Evolutionary conservation across 1,140 invertebrate genomes (phyloP), one percentile per base, ranked within the genome.

Genomic region (Lucilia sericata): DNA sequence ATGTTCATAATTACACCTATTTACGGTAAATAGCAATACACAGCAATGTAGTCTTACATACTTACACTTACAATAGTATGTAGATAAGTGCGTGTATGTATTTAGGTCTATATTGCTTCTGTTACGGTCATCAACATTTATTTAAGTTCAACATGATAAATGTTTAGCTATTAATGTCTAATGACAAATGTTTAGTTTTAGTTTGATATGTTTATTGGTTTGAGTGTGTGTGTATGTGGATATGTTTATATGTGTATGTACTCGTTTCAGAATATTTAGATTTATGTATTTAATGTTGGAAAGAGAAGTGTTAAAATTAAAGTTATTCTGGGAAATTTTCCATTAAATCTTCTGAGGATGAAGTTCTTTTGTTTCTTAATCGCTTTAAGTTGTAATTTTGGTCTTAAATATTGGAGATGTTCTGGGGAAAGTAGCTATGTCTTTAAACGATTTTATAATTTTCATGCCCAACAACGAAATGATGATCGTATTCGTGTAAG

Each of bases 131-230:
- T 84, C 75, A 70, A 84, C 75, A 81, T 84, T 80, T 81, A 84
- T 84, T 84, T 47, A 70, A 55, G 74, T 51, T 80, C 10, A 21
- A 60, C 55, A 84, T 84, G 83, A 84, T 84, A 80, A 84, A 84
- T 84, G 83, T 65, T 78, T 80, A 30, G 75, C 83, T 84, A 84
- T 84, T 84, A 84, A 84, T 84, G 83, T 78, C n/a, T 84, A 84
- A 84, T 84, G 83, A 84, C 83, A 84, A 84, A 84, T 84, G 83
- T 80, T 84, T 65, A 78, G 75, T 36, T 70, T 74, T n/a, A 2
- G 25, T 19, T 42, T 84, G 74, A 47, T 78, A 30, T 83, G 36
- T 82, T 25, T 65, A 78, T 30, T 14, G 2, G 75, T 65, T 30
- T 75, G 75, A 14, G 34, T 78, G 14, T 36, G 8, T 36, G n/a